Evolutionary conservation across 23 tunicate genomes (phyloP).

Genomic region (Aplidium turbinatum): DNA sequence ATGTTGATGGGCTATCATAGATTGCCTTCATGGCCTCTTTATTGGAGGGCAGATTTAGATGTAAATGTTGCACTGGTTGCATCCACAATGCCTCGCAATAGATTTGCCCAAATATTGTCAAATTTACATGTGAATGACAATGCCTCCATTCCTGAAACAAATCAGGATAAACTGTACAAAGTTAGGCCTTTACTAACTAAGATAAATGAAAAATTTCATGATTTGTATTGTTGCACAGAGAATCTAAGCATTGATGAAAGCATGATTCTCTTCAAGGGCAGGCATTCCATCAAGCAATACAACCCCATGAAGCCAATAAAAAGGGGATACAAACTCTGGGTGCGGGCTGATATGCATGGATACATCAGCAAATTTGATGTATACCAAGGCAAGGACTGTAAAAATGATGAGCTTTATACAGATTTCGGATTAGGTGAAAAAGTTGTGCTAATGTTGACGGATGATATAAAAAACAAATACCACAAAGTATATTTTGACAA

Average conservation of each 20-base stretch:
- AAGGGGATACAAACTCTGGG: conserved; percentile 30
- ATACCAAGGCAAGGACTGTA: not conserved
- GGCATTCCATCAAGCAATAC: conserved; percentile 17
- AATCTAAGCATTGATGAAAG: conserved; percentile 15
- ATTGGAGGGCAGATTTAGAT: conserved; percentile 11
- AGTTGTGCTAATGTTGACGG: conserved; percentile 2
- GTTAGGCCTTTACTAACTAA: not conserved
- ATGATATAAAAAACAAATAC: not conserved
- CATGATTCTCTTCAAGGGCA: conserved; percentile 28
- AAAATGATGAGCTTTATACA: not conserved
- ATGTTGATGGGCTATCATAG: conserved; percentile 14
- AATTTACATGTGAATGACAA: conserved; percentile 20
- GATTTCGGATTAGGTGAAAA: conserved; percentile 19
- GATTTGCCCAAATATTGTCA: conserved; percentile 1
- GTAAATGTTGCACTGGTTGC: not conserved
- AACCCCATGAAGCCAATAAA: conserved; percentile 31
- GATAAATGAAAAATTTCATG: not conserved
- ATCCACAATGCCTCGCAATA: conserved; percentile 12
- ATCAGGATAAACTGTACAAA: conserved; percentile 20
- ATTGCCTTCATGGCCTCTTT: conserved; percentile 4
- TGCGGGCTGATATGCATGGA: conserved; percentile 6
- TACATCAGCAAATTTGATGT: conserved; percentile 14
- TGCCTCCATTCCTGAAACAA: not conserved
- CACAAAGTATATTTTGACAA: conserved; percentile 30
- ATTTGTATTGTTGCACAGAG: not conserved